Evolutionary conservation across 1,140 invertebrate genomes (phyloP), one percentile per base, ranked within the genome.

Genomic region (Halyomorpha halys): DNA sequence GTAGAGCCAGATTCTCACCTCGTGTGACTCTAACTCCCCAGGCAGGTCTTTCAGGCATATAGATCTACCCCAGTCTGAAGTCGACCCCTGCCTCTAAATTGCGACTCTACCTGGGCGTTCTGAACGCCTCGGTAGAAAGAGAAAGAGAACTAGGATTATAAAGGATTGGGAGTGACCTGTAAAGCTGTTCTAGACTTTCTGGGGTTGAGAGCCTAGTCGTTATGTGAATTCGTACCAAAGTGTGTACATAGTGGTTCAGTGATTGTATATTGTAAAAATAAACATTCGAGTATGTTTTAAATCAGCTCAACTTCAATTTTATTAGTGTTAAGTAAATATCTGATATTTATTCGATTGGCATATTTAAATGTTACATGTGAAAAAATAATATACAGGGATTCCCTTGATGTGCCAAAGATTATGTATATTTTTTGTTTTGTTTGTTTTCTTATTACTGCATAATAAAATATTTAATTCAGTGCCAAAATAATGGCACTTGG

Each of bases 1-100:
- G 53, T 74, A 44, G 74, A 76, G 68, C 73, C 72, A 61, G 74
- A 76, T 66, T 74, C 74, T 51, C 74, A 76, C 65, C 70, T 76
- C 19, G 75, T 76, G 68, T 76, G 72, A 74, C 69, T 51, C 53
- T 63, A 59, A 67, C 62, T 45, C 18, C 47, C 25, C n/a, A 21
- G 62, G 54, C 62, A 67, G 39, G 19, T 21, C 13, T 59, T 25
- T 19, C 30, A 49, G 27, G 15, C 30, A 27, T 56, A 67, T 49
- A 47, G 63, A 59, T 66, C 59, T 53, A 66, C 59, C 34, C 27
- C 59, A 14, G 60, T 66, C 34, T 61, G 30, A 61, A 44, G 27
- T 44, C 59, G n/a, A 30, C 21, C 53, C 47, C 62, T 44, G 53
- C 30, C 54, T 44, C 25, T 34, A 39, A 39, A 39, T 39, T 11